These are phyloP conservation scores for Schizopygopsis pylzovi DNA, from an alignment of 2,797 vertebrate species.

Conservation along the genomic window DNA sequence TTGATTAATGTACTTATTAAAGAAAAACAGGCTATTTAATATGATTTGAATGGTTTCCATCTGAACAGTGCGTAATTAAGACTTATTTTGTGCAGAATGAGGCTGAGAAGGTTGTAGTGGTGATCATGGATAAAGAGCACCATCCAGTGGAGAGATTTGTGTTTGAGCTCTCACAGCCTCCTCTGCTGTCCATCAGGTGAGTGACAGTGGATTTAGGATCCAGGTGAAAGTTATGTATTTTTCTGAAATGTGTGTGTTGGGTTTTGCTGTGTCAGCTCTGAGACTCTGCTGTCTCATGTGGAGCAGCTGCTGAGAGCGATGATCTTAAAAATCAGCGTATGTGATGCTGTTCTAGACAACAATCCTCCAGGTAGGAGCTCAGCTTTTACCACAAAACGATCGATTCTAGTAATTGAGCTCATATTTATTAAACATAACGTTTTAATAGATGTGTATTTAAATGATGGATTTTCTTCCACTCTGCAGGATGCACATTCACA, in stretches of 20 bases:
- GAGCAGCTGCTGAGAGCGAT: conserved; percentile 96
- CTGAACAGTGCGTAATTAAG: neutral
- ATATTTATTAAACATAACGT: neutral
- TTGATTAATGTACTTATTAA: neutral
- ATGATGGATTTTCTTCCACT: neutral
- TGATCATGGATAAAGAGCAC: conserved; percentile 98
- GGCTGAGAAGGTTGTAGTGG: conserved; percentile 96
- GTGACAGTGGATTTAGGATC: neutral
- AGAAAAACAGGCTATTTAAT: fast-evolving
- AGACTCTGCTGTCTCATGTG: conserved; percentile 91
- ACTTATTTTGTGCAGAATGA: conserved; percentile 82
- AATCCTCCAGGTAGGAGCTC: conserved; percentile 89
- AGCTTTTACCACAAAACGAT: neutral
- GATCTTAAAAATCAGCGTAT: conserved; percentile 97
- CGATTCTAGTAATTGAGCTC: neutral
- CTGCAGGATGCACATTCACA: conserved; percentile 92
- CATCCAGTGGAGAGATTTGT: conserved; percentile 98
- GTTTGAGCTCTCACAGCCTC: conserved; percentile 96
- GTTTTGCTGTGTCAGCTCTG: conserved; percentile 80
- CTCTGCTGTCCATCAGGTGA: conserved; percentile 93
- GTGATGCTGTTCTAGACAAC: conserved; percentile 93
- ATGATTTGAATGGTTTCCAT: neutral
- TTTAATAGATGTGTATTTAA: conserved; percentile 1
- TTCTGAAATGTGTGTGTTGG: neutral
- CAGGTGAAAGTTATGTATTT: neutral